A percentile compares a stretch with the other conserved stretches of the same genome.
Conservation (phyloP, 2,797 vertebrate genomes). For the Ctenochaetus hawaiiensis region DNA sequence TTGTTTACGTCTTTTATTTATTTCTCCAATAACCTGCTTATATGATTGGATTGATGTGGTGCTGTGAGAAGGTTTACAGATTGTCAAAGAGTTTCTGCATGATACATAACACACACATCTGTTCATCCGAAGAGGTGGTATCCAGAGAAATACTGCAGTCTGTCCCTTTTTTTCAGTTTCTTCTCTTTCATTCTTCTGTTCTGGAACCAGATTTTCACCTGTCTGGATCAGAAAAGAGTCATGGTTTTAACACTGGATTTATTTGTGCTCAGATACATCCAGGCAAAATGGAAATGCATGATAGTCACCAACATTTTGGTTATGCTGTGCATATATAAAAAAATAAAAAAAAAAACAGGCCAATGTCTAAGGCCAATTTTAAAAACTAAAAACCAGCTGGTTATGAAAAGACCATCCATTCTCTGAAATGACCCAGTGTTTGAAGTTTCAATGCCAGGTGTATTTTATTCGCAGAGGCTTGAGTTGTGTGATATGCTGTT, state of each 20-base stretch:
- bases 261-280: background rate
- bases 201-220: constrained; percentile 99
- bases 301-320: background rate
- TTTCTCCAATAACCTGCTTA: background rate
- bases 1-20: background rate
- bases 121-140: constrained; percentile 83
- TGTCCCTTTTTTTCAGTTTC: constrained; percentile 91
- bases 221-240: constrained; percentile 71
- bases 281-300: background rate
- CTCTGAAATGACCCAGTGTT: background rate
- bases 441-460: background rate
- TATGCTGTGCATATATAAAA: background rate
- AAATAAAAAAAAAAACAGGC: background rate
- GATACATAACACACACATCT: no score
- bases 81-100: background rate
- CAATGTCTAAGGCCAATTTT: background rate
- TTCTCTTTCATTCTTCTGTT: constrained; percentile 98
- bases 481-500: background rate
- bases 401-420: background rate
- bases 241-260: background rate
- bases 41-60: background rate
- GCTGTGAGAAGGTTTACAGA: background rate
- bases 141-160: constrained; percentile 51
- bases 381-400: background rate
- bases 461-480: background rate